A percentile compares a stretch with the other conserved stretches of the same genome.
These are phyloP conservation scores for Siphlonurus alternatus DNA, from an alignment of 2,888 invertebrate species.

Conservation along the genomic window DNA sequence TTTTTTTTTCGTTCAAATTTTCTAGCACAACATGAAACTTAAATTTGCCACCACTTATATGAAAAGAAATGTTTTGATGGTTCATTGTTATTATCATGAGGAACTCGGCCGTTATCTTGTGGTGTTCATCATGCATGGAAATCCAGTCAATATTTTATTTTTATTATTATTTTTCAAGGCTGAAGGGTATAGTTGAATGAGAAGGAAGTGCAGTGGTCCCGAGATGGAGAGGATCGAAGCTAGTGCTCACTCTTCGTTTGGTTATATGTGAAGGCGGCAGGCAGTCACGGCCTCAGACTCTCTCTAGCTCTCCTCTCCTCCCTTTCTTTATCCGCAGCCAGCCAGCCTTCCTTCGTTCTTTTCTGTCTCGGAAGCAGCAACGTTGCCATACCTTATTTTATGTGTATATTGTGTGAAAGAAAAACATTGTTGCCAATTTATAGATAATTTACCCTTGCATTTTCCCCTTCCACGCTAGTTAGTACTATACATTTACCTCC, in stretches of 20 bases:
- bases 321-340: constrained; percentile 2
- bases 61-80: too few species aligned
- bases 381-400: neutral
- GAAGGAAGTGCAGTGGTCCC: neutral
- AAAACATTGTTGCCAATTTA: neutral
- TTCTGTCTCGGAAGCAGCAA: neutral
- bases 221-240: neutral
- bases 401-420: neutral
- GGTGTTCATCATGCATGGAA: too few species aligned
- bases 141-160: too few species aligned
- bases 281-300: neutral
- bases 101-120: too few species aligned
- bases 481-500: neutral
- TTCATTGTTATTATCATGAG: too few species aligned
- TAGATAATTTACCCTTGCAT: neutral
- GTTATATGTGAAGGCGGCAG: neutral
- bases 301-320: neutral
- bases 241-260: too few species aligned
- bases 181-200: neutral
- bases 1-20: too few species aligned
- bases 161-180: too few species aligned
- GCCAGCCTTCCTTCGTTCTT: neutral
- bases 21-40: too few species aligned
- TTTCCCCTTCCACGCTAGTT: neutral
- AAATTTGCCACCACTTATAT: too few species aligned